Base-by-base conservation (phyloP, 1,140 invertebrate species). In the Anastrepha obliqua region DNA sequence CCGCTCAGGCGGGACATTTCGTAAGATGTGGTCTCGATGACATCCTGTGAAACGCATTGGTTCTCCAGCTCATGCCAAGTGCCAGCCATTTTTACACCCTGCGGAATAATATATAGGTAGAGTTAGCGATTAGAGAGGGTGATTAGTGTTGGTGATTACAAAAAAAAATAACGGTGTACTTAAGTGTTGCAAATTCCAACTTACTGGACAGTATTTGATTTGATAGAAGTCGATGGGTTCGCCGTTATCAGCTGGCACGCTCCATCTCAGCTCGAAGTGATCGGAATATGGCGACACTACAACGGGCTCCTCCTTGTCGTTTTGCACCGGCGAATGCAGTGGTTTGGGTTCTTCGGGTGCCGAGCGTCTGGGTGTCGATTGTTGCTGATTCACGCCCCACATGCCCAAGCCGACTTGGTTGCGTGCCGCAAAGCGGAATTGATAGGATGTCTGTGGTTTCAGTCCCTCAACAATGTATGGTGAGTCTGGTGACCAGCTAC, bases 191-290 rank as follows among this genome's bases (percentile, higher is more conserved):
- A 42, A 87, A 55, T 88, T 42, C 6, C 15, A 2, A 95, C 95
- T 95, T 94, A 97, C 97, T 89, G 95, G 95, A 92, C 97, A 98
- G 91, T 96, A 97, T 90, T 94, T 96, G 81, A 99, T 95, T 92
- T 96, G 94, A 93, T 98, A 99, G 90, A 94, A 94, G 90, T 98
- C 96, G 90, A 99, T 98, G 3, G 96, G 96, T 93, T 97, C 97
- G 3, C 98, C 98, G 93, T 98, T 98, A 91, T 98, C 96, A 15
- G 96, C 95, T 0, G 97, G 97, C 59, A 96, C 95, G 87, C 95
- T 95, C 97, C 98, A 98, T 90, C 95, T 94, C 2, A 98, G 90
- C 91, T 98, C 96, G 92, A 96, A 98, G 90, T 95, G 95, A 93
- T 97, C 95, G 47, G 95, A 95, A 93, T 95, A 98, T 55, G 95